These are phyloP conservation scores for Luidia sarsii DNA, from an alignment of 53 echinoderm and acorn worm species.

Conservation along the genomic window DNA sequence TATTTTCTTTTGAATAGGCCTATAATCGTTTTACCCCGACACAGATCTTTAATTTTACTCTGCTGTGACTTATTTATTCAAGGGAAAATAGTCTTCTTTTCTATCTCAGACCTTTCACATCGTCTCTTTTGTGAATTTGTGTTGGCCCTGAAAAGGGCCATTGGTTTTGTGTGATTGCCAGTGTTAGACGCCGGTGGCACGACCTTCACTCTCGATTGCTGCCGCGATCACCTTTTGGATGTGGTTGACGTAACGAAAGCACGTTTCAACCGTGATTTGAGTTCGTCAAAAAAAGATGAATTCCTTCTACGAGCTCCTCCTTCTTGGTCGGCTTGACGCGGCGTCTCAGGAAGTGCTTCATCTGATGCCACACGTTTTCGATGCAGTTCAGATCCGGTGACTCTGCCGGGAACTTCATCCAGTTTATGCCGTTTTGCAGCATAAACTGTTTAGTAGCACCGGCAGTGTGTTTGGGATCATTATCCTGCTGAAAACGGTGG, in stretches of 20 bases:
- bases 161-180: no score
- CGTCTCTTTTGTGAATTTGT: no score
- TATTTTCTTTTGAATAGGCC: no score
- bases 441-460: constrained; percentile 42
- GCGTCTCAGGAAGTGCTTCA: constrained; percentile 23
- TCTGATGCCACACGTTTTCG: constrained; percentile 37
- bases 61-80: no score
- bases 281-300: not conserved
- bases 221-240: not conserved
- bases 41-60: no score
- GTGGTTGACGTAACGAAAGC: not conserved
- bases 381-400: constrained; percentile 72
- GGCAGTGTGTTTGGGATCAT: constrained; percentile 67
- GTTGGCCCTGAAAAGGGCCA: no score
- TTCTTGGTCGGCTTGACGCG: not conserved
- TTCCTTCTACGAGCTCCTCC: not conserved
- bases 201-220: not conserved
- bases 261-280: not conserved
- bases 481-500: constrained; percentile 46
- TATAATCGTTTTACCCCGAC: no score
- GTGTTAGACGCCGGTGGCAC: constrained; percentile 2
- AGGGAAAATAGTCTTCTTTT: no score
- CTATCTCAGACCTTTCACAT: no score
- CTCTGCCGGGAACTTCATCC: constrained; percentile 64
- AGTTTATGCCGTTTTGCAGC: constrained; percentile 39